Conservation (phyloP, 2,113 vertebrate species). For the Ceratotherium simum region DNA sequence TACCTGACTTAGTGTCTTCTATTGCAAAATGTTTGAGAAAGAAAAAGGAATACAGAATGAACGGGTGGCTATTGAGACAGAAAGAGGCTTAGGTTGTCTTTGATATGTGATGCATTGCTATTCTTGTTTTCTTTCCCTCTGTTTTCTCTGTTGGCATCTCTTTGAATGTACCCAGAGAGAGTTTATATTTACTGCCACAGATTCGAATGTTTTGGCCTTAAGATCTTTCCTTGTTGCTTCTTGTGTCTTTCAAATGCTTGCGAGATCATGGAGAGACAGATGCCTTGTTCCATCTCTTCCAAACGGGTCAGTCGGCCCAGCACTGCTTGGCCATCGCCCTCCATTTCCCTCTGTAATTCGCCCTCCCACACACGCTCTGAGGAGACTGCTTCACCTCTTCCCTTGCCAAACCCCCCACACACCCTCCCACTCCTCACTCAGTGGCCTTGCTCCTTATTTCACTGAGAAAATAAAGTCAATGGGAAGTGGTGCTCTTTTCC, state of each 20-base stretch:
- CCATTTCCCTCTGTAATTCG: fast-evolving
- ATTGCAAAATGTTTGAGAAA: neutral
- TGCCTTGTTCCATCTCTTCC: neutral
- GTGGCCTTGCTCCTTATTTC: neutral
- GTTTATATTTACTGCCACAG: neutral
- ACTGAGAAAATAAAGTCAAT: neutral
- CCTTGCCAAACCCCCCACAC: fast-evolving
- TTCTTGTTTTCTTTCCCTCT: neutral
- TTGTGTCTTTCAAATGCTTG: neutral
- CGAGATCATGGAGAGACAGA: neutral
- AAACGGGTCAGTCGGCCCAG: neutral
- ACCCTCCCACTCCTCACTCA: neutral
- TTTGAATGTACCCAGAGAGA: neutral
- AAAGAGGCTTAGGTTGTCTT: neutral
- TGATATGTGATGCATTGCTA: neutral
- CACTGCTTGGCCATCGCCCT: fast-evolving
- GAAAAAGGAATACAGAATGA: neutral
- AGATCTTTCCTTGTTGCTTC: neutral
- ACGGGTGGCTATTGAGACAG: neutral
- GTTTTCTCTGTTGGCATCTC: neutral
- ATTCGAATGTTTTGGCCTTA: neutral
- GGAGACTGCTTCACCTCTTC: neutral
- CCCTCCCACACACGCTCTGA: fast-evolving
- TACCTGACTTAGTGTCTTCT: neutral
- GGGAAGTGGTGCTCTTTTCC: neutral